Percentiles rank a stretch among this genome's conserved stretches.
Evolutionary conservation across 2,797 vertebrate species (phyloP).

Genomic region (Phyllotis vaccarum): DNA sequence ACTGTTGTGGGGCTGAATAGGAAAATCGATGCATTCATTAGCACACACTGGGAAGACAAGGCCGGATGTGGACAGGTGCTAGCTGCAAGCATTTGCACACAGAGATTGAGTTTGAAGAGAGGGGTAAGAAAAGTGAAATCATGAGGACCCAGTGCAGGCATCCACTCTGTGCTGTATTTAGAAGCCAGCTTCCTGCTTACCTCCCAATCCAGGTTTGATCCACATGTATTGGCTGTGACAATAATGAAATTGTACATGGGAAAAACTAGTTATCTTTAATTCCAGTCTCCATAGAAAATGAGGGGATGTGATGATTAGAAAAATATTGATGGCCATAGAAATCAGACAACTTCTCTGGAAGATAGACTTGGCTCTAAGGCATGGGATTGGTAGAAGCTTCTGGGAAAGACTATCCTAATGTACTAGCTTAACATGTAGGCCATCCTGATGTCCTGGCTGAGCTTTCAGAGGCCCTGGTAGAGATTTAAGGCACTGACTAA

Average conservation of each 20-base stretch:
- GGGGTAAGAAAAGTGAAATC: not conserved
- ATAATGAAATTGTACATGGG: constrained; percentile 54
- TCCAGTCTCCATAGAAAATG: constrained; percentile 53
- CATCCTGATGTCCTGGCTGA: not conserved
- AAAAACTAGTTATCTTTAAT: constrained; percentile 52
- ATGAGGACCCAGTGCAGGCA: not conserved
- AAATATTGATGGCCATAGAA: constrained; percentile 65
- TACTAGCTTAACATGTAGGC: not conserved
- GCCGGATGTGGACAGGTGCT: not conserved
- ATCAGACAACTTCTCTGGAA: constrained; percentile 42
- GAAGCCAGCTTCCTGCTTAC: not conserved
- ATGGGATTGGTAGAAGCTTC: not conserved
- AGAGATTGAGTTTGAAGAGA: not conserved
- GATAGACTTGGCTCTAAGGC: not conserved
- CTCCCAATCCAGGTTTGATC: constrained; percentile 42
- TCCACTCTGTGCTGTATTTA: not conserved
- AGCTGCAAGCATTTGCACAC: constrained; percentile 55
- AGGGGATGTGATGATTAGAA: constrained; percentile 56
- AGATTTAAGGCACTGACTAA: not conserved
- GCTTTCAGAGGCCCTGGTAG: not conserved
- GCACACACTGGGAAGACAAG: constrained; percentile 65
- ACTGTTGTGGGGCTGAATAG: constrained; percentile 83
- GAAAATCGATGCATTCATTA: constrained; percentile 88
- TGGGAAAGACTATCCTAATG: not conserved
- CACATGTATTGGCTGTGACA: constrained; percentile 22